Evolutionary conservation across 2,797 vertebrate species (phyloP).

Genomic region (Hozukius guyotensis): DNA sequence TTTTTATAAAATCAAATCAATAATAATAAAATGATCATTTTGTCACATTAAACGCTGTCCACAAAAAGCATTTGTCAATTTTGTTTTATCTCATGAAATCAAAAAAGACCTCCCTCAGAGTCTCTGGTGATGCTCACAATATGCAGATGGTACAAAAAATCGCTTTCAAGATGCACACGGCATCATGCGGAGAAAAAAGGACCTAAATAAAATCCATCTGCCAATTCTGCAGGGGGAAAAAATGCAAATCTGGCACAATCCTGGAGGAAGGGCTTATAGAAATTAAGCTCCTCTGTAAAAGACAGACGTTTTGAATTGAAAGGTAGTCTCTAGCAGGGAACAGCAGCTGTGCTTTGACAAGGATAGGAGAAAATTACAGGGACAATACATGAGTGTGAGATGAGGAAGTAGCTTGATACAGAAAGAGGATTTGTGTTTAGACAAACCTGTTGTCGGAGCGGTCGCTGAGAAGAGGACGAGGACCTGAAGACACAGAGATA

Average conservation of each 20-base stretch:
- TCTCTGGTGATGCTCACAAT: constrained; percentile 19
- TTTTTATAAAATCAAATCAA: too few species aligned
- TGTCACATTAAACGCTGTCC: background rate
- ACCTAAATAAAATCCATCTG: constrained; percentile 52
- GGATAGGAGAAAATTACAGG: constrained; percentile 14
- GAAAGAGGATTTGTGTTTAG: background rate
- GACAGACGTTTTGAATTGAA: constrained; percentile 26
- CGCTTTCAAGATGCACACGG: constrained; percentile 27
- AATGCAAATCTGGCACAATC: constrained; percentile 46
- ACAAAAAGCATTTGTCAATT: background rate
- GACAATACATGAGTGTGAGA: background rate
- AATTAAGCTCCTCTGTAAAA: constrained; percentile 38
- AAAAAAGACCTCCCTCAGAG: constrained; percentile 1
- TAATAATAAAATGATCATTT: background rate
- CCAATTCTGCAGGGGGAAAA: constrained; percentile 16
- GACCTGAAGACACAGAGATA: background rate
- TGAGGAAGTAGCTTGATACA: background rate
- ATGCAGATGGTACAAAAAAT: constrained; percentile 28
- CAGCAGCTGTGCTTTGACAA: constrained; percentile 28
- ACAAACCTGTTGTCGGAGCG: background rate
- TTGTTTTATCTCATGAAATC: constrained; percentile 1
- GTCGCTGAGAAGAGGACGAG: background rate
- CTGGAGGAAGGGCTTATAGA: constrained; percentile 32
- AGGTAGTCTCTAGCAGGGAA: constrained; percentile 1
- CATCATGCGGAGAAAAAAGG: constrained; percentile 23